Evolutionary conservation across 2,797 vertebrate genomes (phyloP), one percentile per base, ranked within the genome.

Genomic region (Halcyon badia): DNA sequence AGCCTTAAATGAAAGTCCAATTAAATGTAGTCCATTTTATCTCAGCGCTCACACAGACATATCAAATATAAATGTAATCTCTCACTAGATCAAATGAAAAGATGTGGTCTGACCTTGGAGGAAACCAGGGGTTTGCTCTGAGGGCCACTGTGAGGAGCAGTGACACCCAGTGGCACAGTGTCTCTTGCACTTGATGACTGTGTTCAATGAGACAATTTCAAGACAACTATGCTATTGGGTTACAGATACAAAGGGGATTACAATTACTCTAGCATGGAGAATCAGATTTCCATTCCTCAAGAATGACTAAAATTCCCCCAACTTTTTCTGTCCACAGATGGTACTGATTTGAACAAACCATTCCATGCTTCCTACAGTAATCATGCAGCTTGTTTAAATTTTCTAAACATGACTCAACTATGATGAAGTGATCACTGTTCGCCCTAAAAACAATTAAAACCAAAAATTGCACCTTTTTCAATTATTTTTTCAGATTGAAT

Each of bases 191-290:
- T 97, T 97, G 80, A 97, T 65, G 76, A 94, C 48, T 93, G 85
- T 87, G 89, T 82, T 96, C 94, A 94, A 90, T 80, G 85, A 96
- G 94, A 96, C 75, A 96, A 95, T 95, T 97, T 97, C 97, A 98
- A 97, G 97, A 97, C 97, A 97, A 97, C 88, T 93, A 90, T 68
- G 86, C 88, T 98, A 98, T 98, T 97, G 89, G 97, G 94, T 98
- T 98, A 97, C 98, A 98, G 95, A 98, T 98, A 98, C 95, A 98
- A 98, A 98, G 95, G 98, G 96, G 97, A 98, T 98, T 98, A 98
- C 94, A 96, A 94, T 98, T 97, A 96, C 96, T 97, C 97, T 89
- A 97, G 97, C 98, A 98, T 97, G 98, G 94, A 97, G 97, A 98
- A 98, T 98, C 97, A 97, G 95, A 98, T 98, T 98, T 97, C 97